These are phyloP conservation scores for Sebastes vulpes DNA, from an alignment of 2,797 vertebrate species.

Conservation along the genomic window DNA sequence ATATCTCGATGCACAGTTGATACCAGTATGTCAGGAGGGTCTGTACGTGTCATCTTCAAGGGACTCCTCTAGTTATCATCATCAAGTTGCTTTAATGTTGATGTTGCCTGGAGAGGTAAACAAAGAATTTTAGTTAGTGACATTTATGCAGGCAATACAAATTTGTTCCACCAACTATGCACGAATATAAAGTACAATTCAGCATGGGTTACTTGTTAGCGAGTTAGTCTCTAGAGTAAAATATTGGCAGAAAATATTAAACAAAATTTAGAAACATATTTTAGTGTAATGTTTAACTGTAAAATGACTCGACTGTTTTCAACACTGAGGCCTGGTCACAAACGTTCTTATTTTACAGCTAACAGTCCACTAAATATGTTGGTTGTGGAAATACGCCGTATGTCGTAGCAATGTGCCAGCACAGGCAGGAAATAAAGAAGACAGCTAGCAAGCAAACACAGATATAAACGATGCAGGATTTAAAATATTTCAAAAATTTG, in stretches of 20 bases:
- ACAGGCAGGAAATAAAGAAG: background rate
- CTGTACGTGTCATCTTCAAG: conserved; percentile 99
- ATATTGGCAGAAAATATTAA: background rate
- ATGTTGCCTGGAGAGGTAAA: conserved; percentile 71
- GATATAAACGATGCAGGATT: background rate
- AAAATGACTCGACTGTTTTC: too few relatives aligned
- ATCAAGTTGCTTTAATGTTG: conserved; percentile 89
- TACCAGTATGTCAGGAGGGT: conserved; percentile 95
- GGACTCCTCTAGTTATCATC: conserved; percentile 85
- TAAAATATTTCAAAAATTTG: background rate
- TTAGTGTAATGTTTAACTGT: too few relatives aligned
- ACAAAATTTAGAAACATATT: background rate
- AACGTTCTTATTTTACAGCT: too few relatives aligned
- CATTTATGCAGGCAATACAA: background rate
- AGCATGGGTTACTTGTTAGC: background rate
- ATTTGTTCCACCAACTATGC: background rate
- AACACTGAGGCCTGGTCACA: too few relatives aligned
- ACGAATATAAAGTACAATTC: background rate
- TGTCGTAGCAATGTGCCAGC: background rate
- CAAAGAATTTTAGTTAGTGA: conserved; percentile 44
- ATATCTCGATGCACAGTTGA: conserved; percentile 95
- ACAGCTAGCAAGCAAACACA: background rate
- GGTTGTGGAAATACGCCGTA: background rate
- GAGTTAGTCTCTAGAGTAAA: background rate
- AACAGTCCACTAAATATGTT: too few relatives aligned